Evolutionary conservation across 2,888 invertebrate genomes (phyloP).

Genomic region (Dryobota labecula): DNA sequence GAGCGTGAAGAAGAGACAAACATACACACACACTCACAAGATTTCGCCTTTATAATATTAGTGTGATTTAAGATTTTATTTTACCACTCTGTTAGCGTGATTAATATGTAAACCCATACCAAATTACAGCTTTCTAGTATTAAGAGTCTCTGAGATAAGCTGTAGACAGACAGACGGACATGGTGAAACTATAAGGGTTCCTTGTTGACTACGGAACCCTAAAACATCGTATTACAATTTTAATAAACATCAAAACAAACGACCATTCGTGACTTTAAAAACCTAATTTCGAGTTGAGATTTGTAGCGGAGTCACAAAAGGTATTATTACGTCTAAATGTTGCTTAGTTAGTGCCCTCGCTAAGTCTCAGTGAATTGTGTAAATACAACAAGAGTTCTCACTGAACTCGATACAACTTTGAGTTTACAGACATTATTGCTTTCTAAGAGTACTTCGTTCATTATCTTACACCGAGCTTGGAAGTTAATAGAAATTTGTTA

Average conservation of each 20-base stretch:
- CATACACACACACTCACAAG: too few species aligned
- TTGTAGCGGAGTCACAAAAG: slow-evolving; percentile 68
- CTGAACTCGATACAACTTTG: slow-evolving; percentile 71
- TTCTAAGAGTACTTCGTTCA: slow-evolving; percentile 74
- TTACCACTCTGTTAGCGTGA: too few species aligned
- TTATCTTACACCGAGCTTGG: slow-evolving; percentile 68
- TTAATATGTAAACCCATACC: too few species aligned
- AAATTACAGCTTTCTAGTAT: too few species aligned
- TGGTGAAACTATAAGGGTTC: too few species aligned
- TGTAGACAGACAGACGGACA: too few species aligned
- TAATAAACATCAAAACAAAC: slow-evolving; percentile 35
- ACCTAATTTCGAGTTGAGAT: slow-evolving; percentile 64
- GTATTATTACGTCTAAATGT: slow-evolving; percentile 69
- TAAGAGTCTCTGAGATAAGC: too few species aligned
- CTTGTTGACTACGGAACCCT: too few species aligned
- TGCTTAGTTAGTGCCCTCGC: slow-evolving; percentile 67
- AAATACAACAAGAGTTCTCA: slow-evolving; percentile 72
- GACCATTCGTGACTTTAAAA: slow-evolving; percentile 38
- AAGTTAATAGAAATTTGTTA: slow-evolving; percentile 60
- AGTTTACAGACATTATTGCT: slow-evolving; percentile 73
- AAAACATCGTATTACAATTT: not conserved
- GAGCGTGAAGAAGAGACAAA: too few species aligned
- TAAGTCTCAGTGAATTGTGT: slow-evolving; percentile 71
- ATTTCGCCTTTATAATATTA: too few species aligned
- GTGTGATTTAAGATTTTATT: too few species aligned